Evolutionary conservation across 1,140 invertebrate species (phyloP).

Genomic region (Drosophila ogumai): DNA sequence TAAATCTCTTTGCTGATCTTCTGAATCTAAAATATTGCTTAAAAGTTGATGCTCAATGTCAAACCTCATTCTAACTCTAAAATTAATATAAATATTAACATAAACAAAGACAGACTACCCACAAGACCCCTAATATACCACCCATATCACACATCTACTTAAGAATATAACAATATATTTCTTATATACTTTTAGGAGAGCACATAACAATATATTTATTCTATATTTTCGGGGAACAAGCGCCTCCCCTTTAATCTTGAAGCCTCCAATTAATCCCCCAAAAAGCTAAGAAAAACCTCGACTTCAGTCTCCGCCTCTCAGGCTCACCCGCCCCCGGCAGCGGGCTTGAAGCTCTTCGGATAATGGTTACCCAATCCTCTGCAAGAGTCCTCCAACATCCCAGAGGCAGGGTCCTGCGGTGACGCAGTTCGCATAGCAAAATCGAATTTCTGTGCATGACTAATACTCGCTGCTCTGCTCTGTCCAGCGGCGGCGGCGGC

Average conservation of each 20-base stretch:
- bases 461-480: constrained; percentile 46
- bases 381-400: background rate
- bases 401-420: constrained; percentile 29
- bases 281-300: background rate
- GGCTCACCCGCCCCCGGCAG: background rate
- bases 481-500: constrained; percentile 4
- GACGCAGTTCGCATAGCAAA: constrained; percentile 34
- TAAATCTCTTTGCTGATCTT: background rate
- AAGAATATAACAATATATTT: background rate
- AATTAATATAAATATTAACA: background rate
- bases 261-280: background rate
- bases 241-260: background rate
- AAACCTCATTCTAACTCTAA: no score
- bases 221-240: no score
- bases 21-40: background rate
- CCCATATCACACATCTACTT: background rate
- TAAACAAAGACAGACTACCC: background rate
- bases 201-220: no score
- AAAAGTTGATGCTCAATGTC: no score
- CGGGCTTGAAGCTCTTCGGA: background rate
- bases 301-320: constrained; percentile 1
- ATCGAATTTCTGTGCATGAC: constrained; percentile 59
- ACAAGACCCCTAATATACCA: no score
- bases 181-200: background rate
- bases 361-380: constrained; percentile 9